Base-by-base conservation (phyloP, 1,140 invertebrate species). In the Bombus vancouverensis region DNA sequence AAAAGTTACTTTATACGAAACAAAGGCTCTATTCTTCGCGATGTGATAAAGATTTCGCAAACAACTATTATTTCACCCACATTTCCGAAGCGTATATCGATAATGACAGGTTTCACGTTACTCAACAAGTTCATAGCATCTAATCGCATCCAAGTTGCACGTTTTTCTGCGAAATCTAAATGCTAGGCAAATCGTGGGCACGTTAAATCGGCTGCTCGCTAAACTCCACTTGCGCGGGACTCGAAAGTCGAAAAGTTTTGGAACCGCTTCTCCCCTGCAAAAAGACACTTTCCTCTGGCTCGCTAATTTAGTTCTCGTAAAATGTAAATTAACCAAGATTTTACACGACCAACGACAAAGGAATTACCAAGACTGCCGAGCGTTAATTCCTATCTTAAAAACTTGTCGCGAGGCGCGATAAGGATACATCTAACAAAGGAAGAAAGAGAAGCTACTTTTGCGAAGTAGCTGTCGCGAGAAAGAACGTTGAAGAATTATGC, bases 281-380 rank as follows among this genome's bases (percentile, higher is more conserved):
- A 47, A 66, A 37, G 47, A 37, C 37, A 5, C 13, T 73, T 39
- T 44, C 10, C 6, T 5, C 13, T 15, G 13, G 18, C 25, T 81
- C 32, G 57, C n/a, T 82, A 74, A 82, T 82, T 82, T 65, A 10
- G 10, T 8, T 47, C 71, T 82, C n/a, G 25, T 66, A n/a, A 82
- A 82, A 75, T 82, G 81, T n/a, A 82, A 82, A 82, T 82, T 18
- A 39, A 8, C 22, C 15, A 25, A 15, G 71, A 62, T 82, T 75
- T 75, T 65, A 34, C 66, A 65, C n/a, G 34, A 0, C 1, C 57
- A n/a, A 66, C 39, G 71, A 72, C 57, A 44, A n/a, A 82, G 39
- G 32, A 82, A 82, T 82, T 59, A 37, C 32, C 3, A 65, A 2
- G 34, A 42, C 57, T 65, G n/a, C 2, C 32, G 22, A 10, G 57